phyloP scores from a whole-genome alignment of 1,140 invertebrate species.

The Calephelis virginiensis region DNA sequence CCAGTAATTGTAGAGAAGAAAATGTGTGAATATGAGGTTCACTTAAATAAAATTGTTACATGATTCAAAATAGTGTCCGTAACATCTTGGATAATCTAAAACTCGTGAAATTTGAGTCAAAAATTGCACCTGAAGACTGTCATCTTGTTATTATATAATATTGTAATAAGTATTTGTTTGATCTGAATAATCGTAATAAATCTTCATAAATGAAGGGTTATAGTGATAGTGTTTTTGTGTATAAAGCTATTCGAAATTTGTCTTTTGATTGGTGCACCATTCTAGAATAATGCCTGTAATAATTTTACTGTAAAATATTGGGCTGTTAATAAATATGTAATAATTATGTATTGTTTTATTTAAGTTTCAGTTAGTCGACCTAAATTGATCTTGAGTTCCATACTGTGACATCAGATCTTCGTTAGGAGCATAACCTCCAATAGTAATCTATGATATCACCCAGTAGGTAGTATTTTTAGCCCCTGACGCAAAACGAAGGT shows the following conservation, averaged over 20 bases:
- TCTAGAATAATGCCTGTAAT: slow-evolving; percentile 18
- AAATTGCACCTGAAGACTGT: not conserved
- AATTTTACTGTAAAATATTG: slow-evolving; percentile 16
- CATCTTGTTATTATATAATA: slow-evolving; percentile 1
- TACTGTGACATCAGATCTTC: too few relatives aligned
- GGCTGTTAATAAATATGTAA: slow-evolving; percentile 21
- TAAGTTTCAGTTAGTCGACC: not conserved
- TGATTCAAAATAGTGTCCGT: too few relatives aligned
- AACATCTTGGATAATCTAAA: too few relatives aligned
- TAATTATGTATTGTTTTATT: slow-evolving; percentile 15
- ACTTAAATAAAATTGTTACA: too few relatives aligned
- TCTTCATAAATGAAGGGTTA: not conserved
- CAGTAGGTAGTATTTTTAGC: too few relatives aligned
- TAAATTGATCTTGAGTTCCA: too few relatives aligned
- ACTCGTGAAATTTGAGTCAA: too few relatives aligned
- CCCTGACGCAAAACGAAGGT: too few relatives aligned
- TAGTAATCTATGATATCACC: too few relatives aligned
- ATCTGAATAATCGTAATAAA: not conserved
- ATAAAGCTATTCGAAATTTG: slow-evolving; percentile 21
- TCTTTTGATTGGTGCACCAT: slow-evolving; percentile 24
- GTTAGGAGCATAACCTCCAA: too few relatives aligned
- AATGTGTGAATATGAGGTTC: too few relatives aligned
- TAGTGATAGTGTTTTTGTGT: not conserved
- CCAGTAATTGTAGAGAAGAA: too few relatives aligned
- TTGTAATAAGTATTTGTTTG: slow-evolving; percentile 2